Evolutionary conservation across 1,140 invertebrate species (phyloP).

Genomic region (Cydia pomonella): DNA sequence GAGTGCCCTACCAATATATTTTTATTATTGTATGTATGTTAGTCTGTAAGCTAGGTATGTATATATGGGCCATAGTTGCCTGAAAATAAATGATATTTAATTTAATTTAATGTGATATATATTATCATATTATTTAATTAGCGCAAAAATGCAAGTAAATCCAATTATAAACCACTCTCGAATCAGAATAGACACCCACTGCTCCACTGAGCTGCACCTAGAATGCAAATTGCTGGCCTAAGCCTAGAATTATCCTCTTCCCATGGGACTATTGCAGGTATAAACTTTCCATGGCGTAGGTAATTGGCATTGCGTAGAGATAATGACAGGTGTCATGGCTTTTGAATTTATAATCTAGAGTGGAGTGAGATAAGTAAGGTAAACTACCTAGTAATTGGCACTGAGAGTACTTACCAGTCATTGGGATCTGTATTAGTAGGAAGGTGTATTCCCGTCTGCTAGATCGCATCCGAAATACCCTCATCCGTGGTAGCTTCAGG

Average conservation of each 20-base stretch:
- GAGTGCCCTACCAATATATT: too few relatives aligned
- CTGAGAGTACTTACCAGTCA: too few relatives aligned
- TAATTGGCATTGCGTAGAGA: neutral
- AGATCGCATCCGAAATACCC: too few relatives aligned
- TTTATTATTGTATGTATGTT: too few relatives aligned
- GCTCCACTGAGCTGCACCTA: neutral
- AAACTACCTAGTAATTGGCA: neutral
- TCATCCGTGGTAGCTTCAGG: too few relatives aligned
- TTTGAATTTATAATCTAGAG: neutral
- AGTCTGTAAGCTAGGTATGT: too few relatives aligned
- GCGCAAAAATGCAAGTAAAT: neutral
- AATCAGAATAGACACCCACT: neutral
- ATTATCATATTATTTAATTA: too few relatives aligned
- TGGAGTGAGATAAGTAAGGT: neutral
- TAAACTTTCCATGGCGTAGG: constrained; percentile 5
- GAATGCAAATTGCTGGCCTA: neutral
- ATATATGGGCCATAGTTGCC: too few relatives aligned
- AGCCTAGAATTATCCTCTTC: neutral
- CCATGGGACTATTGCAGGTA: neutral
- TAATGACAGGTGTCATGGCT: neutral
- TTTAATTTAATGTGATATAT: too few relatives aligned
- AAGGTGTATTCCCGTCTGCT: too few relatives aligned
- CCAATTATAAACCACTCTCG: neutral
- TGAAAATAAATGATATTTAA: too few relatives aligned
- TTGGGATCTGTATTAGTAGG: too few relatives aligned